These are phyloP conservation scores for Macrotis lagotis DNA, from an alignment of 2,113 vertebrate species.

Conservation along the genomic window DNA sequence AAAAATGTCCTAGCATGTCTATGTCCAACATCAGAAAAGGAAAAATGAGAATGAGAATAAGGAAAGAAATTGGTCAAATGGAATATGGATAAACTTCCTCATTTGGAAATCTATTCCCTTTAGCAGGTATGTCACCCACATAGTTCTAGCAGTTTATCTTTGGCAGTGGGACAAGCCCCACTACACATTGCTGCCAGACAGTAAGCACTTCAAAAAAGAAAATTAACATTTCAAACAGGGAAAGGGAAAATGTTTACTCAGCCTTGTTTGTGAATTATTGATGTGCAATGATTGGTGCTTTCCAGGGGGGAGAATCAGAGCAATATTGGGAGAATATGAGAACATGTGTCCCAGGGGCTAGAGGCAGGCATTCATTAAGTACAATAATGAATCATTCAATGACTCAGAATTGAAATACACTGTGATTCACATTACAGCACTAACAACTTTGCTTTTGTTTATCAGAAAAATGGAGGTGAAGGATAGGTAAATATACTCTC, in stretches of 20 bases:
- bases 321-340: not conserved
- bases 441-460: not conserved
- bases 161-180: constrained; percentile 33
- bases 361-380: not conserved
- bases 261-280: constrained; percentile 39
- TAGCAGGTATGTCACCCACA: not conserved
- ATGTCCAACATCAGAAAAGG: constrained; percentile 34
- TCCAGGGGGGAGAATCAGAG: not conserved
- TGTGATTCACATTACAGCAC: not conserved
- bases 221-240: constrained; percentile 70
- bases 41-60: constrained; percentile 31
- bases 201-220: constrained; percentile 38
- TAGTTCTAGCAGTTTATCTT: not conserved
- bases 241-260: constrained; percentile 32
- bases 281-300: constrained; percentile 21
- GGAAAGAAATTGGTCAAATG: constrained; percentile 10
- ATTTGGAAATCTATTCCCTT: constrained; percentile 41
- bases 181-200: constrained; percentile 30
- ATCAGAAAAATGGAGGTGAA: not conserved
- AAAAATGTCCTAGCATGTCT: constrained; percentile 45
- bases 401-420: not conserved
- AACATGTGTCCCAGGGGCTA: constrained; percentile 21
- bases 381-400: not conserved
- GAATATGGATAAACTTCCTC: constrained; percentile 18
- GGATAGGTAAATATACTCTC: constrained; percentile 1